These are phyloP conservation scores for Dipodomys spectabilis DNA, from an alignment of 2,113 vertebrate species.

Conservation along the genomic window DNA sequence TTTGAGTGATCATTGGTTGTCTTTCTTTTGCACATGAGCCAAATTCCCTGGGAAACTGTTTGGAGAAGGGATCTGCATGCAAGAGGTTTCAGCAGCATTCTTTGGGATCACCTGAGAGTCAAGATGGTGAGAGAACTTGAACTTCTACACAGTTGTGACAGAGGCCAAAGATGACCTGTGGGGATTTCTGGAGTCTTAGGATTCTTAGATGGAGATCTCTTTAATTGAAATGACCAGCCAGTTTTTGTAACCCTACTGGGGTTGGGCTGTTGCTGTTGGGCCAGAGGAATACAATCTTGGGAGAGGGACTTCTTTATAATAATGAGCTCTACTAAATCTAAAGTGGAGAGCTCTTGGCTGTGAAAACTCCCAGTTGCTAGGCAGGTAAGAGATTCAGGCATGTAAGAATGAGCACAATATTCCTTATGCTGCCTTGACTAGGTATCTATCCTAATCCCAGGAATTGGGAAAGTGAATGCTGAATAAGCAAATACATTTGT, in stretches of 20 bases:
- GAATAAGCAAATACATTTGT: background rate
- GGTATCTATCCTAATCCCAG: background rate
- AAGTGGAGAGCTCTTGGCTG: background rate
- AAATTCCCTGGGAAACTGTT: background rate
- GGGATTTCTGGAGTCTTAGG: background rate
- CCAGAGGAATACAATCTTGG: background rate
- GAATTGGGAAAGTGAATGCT: background rate
- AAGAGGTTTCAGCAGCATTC: background rate
- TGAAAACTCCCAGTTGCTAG: background rate
- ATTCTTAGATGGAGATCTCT: background rate
- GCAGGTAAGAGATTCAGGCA: background rate
- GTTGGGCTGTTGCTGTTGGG: background rate
- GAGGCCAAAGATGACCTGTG: background rate
- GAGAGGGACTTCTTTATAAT: background rate
- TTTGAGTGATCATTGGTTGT: background rate
- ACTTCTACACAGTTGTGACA: background rate
- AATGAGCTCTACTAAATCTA: background rate
- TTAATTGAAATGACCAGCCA: background rate
- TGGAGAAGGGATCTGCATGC: background rate
- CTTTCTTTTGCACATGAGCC: background rate
- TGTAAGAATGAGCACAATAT: background rate
- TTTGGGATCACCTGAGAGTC: background rate
- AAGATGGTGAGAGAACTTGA: background rate
- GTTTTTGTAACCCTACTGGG: background rate
- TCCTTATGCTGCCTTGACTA: accelerated